Conservation (phyloP, 2,113 vertebrate genomes). For the Willisornis vidua region DNA sequence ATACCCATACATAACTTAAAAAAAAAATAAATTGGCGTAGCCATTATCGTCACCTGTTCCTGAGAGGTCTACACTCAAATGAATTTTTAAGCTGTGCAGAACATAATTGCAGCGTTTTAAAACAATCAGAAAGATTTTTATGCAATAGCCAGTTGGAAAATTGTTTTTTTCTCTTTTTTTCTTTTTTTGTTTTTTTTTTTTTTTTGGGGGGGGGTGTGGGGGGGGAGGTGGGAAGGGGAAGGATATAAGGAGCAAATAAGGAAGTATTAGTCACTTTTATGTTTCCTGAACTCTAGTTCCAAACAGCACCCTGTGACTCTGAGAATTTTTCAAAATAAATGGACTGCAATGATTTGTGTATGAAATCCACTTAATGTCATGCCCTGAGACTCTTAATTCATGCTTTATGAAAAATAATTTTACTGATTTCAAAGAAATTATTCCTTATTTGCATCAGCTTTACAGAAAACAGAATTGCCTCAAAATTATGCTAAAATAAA, state of each 20-base stretch:
- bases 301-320: neutral
- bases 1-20: neutral
- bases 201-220: neutral
- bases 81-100: neutral
- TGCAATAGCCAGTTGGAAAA: neutral
- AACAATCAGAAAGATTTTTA: neutral
- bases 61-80: neutral
- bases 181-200: too few species aligned
- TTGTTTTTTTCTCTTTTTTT: too few species aligned
- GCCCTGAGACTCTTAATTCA: neutral
- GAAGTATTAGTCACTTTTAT: neutral
- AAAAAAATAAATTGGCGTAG: constrained; percentile 1
- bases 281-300: neutral
- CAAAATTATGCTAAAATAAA: neutral
- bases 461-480: neutral
- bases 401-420: neutral
- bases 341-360: neutral
- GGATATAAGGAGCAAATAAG: neutral
- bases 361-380: neutral
- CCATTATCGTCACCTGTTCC: neutral
- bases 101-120: neutral
- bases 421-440: neutral
- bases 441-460: neutral
- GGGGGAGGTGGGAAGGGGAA: fast-evolving
- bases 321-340: neutral